Conservation (phyloP, 64 coral and sea anemone species). For the Dendronephthya gigantea region DNA sequence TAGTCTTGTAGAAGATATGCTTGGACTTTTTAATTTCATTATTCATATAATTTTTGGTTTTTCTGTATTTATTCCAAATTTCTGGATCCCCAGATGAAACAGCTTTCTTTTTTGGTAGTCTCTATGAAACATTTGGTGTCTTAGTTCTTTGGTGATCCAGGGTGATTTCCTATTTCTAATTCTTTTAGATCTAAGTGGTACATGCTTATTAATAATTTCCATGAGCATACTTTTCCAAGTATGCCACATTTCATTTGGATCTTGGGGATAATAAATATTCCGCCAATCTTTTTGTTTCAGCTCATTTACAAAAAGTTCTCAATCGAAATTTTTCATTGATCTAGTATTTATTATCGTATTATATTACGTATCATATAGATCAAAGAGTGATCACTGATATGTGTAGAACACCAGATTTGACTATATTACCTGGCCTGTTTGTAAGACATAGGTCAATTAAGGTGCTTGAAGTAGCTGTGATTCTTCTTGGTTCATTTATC, state of each 20-base stretch:
- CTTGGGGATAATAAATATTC: neutral
- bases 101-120: neutral
- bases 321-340: neutral
- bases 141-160: constrained; percentile 15
- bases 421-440: too few species aligned
- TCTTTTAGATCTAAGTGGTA: constrained; percentile 30
- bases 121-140: neutral
- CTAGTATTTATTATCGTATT: neutral
- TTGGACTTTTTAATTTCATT: constrained; percentile 14
- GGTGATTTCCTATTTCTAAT: constrained; percentile 41
- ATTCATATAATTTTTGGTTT: constrained; percentile 21
- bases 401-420: too few species aligned
- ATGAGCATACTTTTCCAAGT: constrained; percentile 25
- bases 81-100: constrained; percentile 8
- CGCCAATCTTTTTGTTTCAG: neutral
- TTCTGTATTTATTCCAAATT: constrained; percentile 30
- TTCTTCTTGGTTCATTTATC: too few species aligned
- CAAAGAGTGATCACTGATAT: too few species aligned
- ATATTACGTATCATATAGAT: neutral
- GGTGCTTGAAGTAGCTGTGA: too few species aligned
- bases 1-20: neutral
- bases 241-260: constrained; percentile 30
- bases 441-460: too few species aligned
- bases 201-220: constrained; percentile 28
- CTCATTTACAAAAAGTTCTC: neutral